These are phyloP conservation scores for Brachionus calyciflorus DNA, from an alignment of 1,140 invertebrate genomes.

Conservation along the genomic window DNA sequence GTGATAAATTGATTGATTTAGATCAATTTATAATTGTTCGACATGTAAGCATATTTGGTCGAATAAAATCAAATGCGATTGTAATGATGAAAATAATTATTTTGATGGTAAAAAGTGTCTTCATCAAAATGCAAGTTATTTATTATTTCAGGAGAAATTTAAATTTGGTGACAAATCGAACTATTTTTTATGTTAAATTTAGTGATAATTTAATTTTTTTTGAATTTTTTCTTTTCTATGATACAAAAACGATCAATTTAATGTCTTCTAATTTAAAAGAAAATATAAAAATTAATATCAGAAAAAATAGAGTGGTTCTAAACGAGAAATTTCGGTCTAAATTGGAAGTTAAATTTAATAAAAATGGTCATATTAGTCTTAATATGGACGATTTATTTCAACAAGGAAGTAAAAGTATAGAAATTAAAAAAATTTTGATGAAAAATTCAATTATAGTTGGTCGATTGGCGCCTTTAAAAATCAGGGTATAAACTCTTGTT, in stretches of 20 bases:
- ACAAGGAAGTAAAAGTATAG: background rate
- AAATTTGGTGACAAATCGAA: background rate
- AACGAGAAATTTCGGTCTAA: background rate
- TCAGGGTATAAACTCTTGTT: too few relatives aligned
- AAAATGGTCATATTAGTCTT: background rate
- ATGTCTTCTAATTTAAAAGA: too few relatives aligned
- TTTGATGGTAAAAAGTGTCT: background rate
- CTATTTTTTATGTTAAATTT: slow-evolving; percentile 15
- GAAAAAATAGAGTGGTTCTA: too few relatives aligned
- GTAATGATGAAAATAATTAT: background rate
- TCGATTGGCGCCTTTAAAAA: slow-evolving; percentile 1
- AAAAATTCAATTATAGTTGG: slow-evolving; percentile 32
- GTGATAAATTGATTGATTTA: slow-evolving; percentile 81
- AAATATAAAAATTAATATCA: too few relatives aligned
- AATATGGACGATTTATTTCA: background rate
- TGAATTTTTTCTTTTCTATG: slow-evolving; percentile 7
- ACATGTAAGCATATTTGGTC: slow-evolving; percentile 60
- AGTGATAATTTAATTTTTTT: slow-evolving; percentile 6
- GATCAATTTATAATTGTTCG: slow-evolving; percentile 64
- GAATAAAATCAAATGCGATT: slow-evolving; percentile 15
- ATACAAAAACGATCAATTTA: background rate
- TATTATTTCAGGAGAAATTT: slow-evolving; percentile 22
- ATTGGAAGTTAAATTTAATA: background rate
- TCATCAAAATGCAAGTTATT: background rate
- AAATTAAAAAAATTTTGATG: slow-evolving; percentile 1